phyloP scores from a whole-genome alignment of 2,888 invertebrate species.

The Drosophila gaucha region DNA sequence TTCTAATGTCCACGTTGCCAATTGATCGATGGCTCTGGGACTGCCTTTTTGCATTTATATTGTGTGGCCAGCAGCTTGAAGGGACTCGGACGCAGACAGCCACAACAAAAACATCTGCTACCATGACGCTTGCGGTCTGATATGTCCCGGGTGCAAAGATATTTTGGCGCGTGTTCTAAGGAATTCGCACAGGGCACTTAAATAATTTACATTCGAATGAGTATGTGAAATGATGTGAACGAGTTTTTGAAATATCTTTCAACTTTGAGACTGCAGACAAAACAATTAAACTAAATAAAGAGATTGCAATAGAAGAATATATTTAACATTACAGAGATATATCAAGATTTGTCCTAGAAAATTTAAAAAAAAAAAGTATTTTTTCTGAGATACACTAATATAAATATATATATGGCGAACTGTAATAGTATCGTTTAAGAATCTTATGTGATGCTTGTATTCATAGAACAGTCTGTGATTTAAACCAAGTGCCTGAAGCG shows the following conservation, averaged over 20 bases:
- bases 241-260: no score
- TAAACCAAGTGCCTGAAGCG: no score
- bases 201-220: slow-evolving; percentile 6
- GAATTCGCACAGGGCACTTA: slow-evolving; percentile 16
- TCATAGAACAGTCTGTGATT: no score
- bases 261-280: no score
- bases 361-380: no score
- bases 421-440: no score
- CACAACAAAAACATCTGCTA: slow-evolving; percentile 1
- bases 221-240: neutral
- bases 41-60: slow-evolving; percentile 45
- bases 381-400: no score
- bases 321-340: no score
- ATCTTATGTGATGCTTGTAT: no score
- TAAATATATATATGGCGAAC: no score
- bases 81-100: neutral
- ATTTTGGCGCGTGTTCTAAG: slow-evolving; percentile 46
- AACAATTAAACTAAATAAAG: neutral
- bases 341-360: no score
- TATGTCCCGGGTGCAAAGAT: slow-evolving; percentile 15
- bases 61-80: slow-evolving; percentile 13
- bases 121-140: slow-evolving; percentile 22
- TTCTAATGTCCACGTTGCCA: slow-evolving; percentile 44
- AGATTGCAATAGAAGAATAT: no score
- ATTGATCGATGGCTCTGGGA: slow-evolving; percentile 48